Percentiles rank a stretch among this genome's conserved stretches.
Conservation (phyloP, 2,113 vertebrate species). For the Hystrix cristata region DNA sequence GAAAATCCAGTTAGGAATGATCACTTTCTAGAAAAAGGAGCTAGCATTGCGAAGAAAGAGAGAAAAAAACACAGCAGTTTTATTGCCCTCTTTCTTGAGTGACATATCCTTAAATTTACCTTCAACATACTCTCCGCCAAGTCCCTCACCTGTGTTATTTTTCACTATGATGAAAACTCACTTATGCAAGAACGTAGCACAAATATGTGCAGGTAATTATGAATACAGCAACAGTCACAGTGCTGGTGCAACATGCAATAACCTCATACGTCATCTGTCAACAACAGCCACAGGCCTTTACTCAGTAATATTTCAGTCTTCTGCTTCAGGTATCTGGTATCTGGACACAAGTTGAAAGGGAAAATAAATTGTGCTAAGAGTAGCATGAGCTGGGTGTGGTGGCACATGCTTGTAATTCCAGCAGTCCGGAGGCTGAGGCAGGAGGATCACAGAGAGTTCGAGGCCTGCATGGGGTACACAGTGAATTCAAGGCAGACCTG, state of each 20-base stretch:
- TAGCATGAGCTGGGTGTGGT: background rate
- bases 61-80: background rate
- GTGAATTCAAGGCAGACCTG: too few relatives aligned
- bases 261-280: background rate
- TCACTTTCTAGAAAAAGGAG: slow-evolving; percentile 1
- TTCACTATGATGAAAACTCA: background rate
- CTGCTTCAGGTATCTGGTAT: background rate
- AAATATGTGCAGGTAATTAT: slow-evolving; percentile 11
- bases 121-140: background rate
- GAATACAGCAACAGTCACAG: background rate
- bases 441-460: too few relatives aligned
- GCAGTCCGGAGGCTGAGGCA: too few relatives aligned
- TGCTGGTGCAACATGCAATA: background rate
- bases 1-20: background rate
- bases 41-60: background rate
- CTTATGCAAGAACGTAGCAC: background rate
- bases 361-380: background rate
- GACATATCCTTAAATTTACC: slow-evolving; percentile 5
- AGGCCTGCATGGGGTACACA: too few relatives aligned
- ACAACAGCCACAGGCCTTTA: background rate
- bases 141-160: background rate
- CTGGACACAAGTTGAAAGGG: background rate
- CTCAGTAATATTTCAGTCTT: background rate
- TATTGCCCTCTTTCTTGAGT: background rate
- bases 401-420: too few relatives aligned